Evolutionary conservation across 2,797 vertebrate genomes (phyloP).

Genomic region (Lutra lutra): DNA sequence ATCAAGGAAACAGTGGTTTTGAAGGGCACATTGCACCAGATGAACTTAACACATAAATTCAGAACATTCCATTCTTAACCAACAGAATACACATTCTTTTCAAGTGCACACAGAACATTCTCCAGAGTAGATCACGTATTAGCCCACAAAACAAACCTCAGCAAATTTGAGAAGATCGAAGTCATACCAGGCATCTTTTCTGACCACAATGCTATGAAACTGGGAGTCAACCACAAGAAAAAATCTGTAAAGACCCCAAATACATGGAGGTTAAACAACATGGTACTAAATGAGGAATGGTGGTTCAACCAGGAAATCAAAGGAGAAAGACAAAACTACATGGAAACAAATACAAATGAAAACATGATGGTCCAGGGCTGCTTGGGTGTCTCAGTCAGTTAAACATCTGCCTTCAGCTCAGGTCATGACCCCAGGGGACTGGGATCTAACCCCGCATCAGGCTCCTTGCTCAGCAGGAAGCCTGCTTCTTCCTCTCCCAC

Average conservation of each 20-base stretch:
- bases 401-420: too few species aligned
- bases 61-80: neutral
- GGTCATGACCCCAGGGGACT: too few species aligned
- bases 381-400: too few species aligned
- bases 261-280: neutral
- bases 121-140: neutral
- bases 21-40: neutral
- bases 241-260: neutral
- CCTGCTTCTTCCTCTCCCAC: too few species aligned
- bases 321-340: neutral
- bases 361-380: neutral
- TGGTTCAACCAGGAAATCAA: neutral
- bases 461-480: too few species aligned
- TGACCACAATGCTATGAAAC: neutral
- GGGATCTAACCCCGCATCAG: too few species aligned
- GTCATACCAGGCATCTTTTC: neutral
- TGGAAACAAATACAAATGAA: neutral
- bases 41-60: neutral
- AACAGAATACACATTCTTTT: neutral
- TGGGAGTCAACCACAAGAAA: neutral
- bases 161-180: neutral
- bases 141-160: neutral
- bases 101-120: neutral
- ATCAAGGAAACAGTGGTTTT: neutral
- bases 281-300: neutral